Base-by-base conservation (phyloP, 1,140 invertebrate genomes). In the Phymorhynchus buccinoides region DNA sequence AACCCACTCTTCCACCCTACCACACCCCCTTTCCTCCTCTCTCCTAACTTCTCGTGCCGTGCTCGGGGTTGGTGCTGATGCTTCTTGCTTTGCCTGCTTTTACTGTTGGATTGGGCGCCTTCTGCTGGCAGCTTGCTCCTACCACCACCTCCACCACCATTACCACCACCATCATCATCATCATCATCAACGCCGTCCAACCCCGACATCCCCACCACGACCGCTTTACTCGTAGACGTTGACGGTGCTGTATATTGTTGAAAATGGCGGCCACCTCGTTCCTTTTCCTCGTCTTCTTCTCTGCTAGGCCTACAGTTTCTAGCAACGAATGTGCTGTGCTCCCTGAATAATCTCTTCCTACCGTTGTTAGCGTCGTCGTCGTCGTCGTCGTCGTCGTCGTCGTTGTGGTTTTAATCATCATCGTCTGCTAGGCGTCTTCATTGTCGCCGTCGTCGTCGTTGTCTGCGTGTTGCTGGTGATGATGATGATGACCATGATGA, bases 291-390 rank as follows among this genome's bases (percentile, higher is more conserved):
- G 18, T 66, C 6, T 14, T 37, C 68, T 30, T 52, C 48, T 62
- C 56, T 62, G 12, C 56, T n/a, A n/a, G n/a, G n/a, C n/a, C n/a
- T 27, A 22, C 56, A 6, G 12, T 14, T 62, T 16, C 56, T 27
- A 62, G n/a, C 56, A 4, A 62, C 56, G 56, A 62, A n/a, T n/a
- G n/a, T n/a, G 62, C 73, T 41, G 73, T 75, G 73, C 73, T 75
- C 18, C 37, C 73, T 75, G 18, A 41, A 3, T n/a, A 9, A 27
- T n/a, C n/a, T 62, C 6, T 22, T 22, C 12, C 56, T 62, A 22
- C 12, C n/a, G 9, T 27, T 66, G 62, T 41, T 3, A 27, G 32
- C 32, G 27, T 37, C 35, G 73, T 41, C 30, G 62, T 32, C 68
- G 14, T 66, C 62, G 18, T 22, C 30, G 12, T 18, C 68, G 7